Base-by-base conservation (phyloP, 2,888 invertebrate genomes). In the Iselma pallidipennis region DNA sequence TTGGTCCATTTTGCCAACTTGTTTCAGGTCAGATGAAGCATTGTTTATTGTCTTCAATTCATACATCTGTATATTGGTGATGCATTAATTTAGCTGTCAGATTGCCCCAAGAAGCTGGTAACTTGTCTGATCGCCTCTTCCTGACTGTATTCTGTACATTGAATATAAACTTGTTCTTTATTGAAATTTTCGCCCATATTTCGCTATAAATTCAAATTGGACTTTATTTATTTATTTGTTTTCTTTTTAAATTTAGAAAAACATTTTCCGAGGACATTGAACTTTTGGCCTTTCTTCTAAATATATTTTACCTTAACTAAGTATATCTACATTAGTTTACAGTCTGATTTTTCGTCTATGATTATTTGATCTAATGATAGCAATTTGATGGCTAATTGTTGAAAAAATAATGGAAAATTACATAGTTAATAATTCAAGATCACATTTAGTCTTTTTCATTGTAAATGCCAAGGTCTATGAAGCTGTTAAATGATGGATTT, bases 31-130 rank as follows among this genome's bases (percentile, higher is more conserved):
- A 37, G 50, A 57, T 42, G 42, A 21, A 26, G 37, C 33, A 37
- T 57, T 57, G 50, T 51, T 57, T 50, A 56, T 56, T 56, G 49
- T 29, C 57, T 42, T 21, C 42, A 4, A 16, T 9, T 42, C 7
- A 37, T 16, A 37, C 6, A 37, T 37, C 14, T 37, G n/a, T 16
- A 42, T 53, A 16, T 16, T 12, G 48, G 42, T 26, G 25, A 56
- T 49, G 37, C 58, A 49, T 59, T 59, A 52, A 52, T 55, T 21
- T 21, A 42, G 9, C 42, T 42, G 42, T 42, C 42, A 19, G 42
- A 42, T 21, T 21, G 21, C 10, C 42, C 42, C 10, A 16, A 16
- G 19, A 1, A 21, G 42, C 3, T 21, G 2, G 19, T 21, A 21
- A 10, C 16, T n/a, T n/a, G n/a, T n/a, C n/a, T n/a, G n/a, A n/a